Evolutionary conservation across 2,797 vertebrate species (phyloP), one percentile per base, ranked within the genome.

Genomic region (Amniataba percoides): DNA sequence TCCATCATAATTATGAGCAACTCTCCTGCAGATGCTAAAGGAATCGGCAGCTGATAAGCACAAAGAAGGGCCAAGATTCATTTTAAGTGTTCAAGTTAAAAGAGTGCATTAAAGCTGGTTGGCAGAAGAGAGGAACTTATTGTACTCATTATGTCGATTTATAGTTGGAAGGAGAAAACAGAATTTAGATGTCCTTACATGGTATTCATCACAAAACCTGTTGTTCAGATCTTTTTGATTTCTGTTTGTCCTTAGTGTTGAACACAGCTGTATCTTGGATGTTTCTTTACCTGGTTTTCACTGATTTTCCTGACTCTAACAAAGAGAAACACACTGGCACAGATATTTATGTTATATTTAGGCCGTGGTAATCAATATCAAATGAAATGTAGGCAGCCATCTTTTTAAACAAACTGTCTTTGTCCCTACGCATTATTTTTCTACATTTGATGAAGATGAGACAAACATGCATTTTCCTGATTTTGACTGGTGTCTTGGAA

Each of bases 1-100:
- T 97, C 96, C 95, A 96, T 97, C 96, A 96, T 95, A 95, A 96
- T 97, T 96, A 96, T 94, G 93, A 95, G 92, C 92, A 88, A 92
- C 86, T 93, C 95, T 93, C 93, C 94, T 95, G 93, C 95, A 96
- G 95, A 95, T 89, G 89, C 94, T 89, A 70, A 91, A 93, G 81
- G 61, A 68, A 72, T 82, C 74, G 69, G 72, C 65, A 70, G 69
- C 67, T 71, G 72, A 80, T 71, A 60, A 85, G 71, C 72, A 68
- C 57, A 27, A 62, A 74, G 34, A 84, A 31, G n/a, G 9, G 23
- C 36, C 53, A 45, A 56, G 42, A 74, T 64, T 79, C 46, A 77
- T 13, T 39, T 73, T 66, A 40, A 77, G 46, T 73, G 42, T 64
- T 78, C 21, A 71, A 58, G 34, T 27, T 31, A 11, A 74, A 83